Base-by-base conservation (phyloP, 1,140 invertebrate genomes). In the Drosophila kohkoa region DNA sequence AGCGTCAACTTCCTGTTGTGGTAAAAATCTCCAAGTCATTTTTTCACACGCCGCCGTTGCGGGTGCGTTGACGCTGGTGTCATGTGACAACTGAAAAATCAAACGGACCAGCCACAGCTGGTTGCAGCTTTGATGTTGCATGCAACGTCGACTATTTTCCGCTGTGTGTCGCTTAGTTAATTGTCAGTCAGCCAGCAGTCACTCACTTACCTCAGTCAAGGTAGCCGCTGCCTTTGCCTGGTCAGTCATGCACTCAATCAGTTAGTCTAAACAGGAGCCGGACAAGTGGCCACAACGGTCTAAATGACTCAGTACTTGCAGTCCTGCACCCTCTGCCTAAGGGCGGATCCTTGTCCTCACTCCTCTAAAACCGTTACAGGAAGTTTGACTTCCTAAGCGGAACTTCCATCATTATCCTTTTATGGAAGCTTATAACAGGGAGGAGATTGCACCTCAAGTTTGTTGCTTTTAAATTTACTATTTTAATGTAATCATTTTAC, bases 161-260 rank as follows among this genome's bases (percentile, higher is more conserved):
- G 83, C 83, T 88, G 69, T 82, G 76, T 88, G 72, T 87, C 82
- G 81, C 65, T 81, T 85, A 85, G 85, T 86, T 87, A 79, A 76
- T 72, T 71, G 72, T 63, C 59, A 63, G 52, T 63, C 38, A 48
- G 59, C 3, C 38, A 66, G 63, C 81, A 83, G 82, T 82, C 54
- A 75, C 60, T 68, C 63, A 77, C 69, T 81, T 77, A 83, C 73
- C 73, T 49, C 58, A 75, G 70, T 67, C 62, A 55, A 54, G 35
- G 46, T 62, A 70, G 35, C 57, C 54, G 41, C 57, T 71, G 67
- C 60, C 81, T 25, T 25, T 25, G 72, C 67, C 62, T 74, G 82
- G 82, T 88, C 82, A 87, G 82, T 87, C 82, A 87, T 82, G 82
- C 82, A 87, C 82, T 87, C 82, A 87, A 87, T 87, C 82, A 79